Conservation (phyloP, 1,140 invertebrate species). For the Nixonia krombeini region DNA sequence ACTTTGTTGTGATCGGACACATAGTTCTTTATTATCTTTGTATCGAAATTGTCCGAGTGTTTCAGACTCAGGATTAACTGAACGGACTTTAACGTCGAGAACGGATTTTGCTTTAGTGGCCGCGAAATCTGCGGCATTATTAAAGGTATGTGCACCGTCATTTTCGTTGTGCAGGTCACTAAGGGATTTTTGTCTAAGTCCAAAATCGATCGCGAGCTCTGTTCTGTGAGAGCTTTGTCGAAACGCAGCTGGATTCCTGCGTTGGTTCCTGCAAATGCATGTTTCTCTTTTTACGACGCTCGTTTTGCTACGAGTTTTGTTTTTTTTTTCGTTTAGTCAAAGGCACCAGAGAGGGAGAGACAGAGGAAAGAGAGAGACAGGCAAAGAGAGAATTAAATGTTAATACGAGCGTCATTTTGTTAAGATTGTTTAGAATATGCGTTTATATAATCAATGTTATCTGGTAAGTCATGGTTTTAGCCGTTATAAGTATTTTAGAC, state of each 20-base stretch:
- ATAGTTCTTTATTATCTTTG: constrained; percentile 4
- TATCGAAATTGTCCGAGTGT: constrained; percentile 5
- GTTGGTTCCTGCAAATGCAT: constrained; percentile 5
- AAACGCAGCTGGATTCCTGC: constrained; percentile 8
- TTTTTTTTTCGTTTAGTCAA: too few species aligned
- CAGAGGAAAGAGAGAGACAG: too few species aligned
- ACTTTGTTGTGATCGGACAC: too few species aligned
- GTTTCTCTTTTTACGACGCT: too few species aligned
- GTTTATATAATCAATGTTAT: too few species aligned
- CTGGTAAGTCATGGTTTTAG: too few species aligned
- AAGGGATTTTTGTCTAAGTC: constrained; percentile 15
- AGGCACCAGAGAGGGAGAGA: too few species aligned
- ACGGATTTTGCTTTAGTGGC: constrained; percentile 27
- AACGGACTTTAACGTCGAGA: constrained; percentile 46
- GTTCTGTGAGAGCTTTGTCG: constrained; percentile 3
- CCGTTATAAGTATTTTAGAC: too few species aligned
- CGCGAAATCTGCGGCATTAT: constrained; percentile 27
- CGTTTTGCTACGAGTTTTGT: too few species aligned
- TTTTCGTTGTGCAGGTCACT: constrained; percentile 49
- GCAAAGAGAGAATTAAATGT: too few species aligned
- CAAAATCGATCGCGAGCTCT: constrained; percentile 7
- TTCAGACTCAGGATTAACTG: constrained; percentile 39
- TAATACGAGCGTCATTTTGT: too few species aligned
- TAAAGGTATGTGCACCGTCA: constrained; percentile 49
- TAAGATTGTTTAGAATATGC: too few species aligned